Percentiles rank a stretch among this genome's conserved stretches.
These are phyloP conservation scores for Geopemphigus sp. DNA, from an alignment of 1,140 invertebrate species.

Conservation along the genomic window DNA sequence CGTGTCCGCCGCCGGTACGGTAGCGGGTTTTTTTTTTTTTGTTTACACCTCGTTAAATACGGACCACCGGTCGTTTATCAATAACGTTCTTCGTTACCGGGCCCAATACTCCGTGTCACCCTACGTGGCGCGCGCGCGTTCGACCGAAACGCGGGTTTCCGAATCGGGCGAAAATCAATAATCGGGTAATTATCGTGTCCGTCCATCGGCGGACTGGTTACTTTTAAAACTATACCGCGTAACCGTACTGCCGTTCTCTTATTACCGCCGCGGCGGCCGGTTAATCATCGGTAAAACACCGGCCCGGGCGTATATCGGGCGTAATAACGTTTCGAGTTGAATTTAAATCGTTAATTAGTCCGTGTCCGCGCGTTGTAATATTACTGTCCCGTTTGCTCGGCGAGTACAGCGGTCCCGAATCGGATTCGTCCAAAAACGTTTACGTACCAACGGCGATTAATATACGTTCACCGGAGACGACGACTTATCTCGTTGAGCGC, in stretches of 20 bases:
- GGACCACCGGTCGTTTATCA: neutral
- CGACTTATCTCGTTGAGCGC: no score
- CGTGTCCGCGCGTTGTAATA: no score
- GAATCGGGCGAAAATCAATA: neutral
- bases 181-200: neutral
- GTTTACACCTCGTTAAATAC: slow-evolving; percentile 21
- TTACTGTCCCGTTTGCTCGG: no score
- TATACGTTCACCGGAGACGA: no score
- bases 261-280: neutral
- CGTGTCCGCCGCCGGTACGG: neutral
- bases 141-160: neutral
- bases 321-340: neutral
- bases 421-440: no score
- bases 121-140: no score
- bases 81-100: slow-evolving; percentile 5
- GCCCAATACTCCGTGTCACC: no score
- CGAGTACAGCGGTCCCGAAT: no score
- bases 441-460: no score
- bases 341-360: slow-evolving; percentile 3
- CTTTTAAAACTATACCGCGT: neutral
- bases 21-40: slow-evolving; percentile 11
- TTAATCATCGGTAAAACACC: neutral
- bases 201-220: neutral
- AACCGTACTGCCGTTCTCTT: no score
- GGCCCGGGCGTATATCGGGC: neutral